Base-by-base conservation (phyloP, 23 tunicate genomes). In the Botrylloides violaceus region DNA sequence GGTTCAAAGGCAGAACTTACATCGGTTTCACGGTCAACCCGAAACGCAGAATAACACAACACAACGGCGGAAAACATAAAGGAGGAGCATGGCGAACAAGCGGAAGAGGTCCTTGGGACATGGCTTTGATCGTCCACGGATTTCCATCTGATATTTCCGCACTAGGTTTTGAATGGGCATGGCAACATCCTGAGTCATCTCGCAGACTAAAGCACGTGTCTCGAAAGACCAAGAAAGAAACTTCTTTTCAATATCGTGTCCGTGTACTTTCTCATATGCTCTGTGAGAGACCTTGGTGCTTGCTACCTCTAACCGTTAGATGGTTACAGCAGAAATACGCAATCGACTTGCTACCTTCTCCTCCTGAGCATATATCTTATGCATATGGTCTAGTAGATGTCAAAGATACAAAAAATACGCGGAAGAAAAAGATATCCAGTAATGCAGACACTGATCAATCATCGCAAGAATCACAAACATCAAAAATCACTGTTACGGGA, bases 1-100 rank as follows among this genome's bases (percentile, higher is more conserved):
- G 76, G 65, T 79, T 74, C 58, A 92, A 80, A 57, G 98, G 98
- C 29, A 47, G 83, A 32, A 92, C 98, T 36, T 92, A 92, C 76
- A 92, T 92, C 43, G 98, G 98, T 0, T 92, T 79, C 64, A 92
- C 98, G n/a, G 98, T 92, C 36, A 81, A 92, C 55, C 98, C 98
- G 24, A 79, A 92, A 63, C 78, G 92, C 12, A 70, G 98, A 59
- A 84, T 92, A 30, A 27, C 29, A 15, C 98, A 92, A 66, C 98
- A 92, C 61, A 92, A 92, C 59, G 81, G 73, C 59, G 98, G 98
- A 35, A 80, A 71, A 62, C 84, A 73, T 22, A 92, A 92, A 77
- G 96, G 96, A 24, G 96, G 96, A 32, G 96, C 96, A 5, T 73
- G 81, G 84, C 72, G 72, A 33, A 89, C 96, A 23, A 80, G 85